Evolutionary conservation across 2,797 vertebrate genomes (phyloP).

Genomic region (Dermochelys coriacea): DNA sequence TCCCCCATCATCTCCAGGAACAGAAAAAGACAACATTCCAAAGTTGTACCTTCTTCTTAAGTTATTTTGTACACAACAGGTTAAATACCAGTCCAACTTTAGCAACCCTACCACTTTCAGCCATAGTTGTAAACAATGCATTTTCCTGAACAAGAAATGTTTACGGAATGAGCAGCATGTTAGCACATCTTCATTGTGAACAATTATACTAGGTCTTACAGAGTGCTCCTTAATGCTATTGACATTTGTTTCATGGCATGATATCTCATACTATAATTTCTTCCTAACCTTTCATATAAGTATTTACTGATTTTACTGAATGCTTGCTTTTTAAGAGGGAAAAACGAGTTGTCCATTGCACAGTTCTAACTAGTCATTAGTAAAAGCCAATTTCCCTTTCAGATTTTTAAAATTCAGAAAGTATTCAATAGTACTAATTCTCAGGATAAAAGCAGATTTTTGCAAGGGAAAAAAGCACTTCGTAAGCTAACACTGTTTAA

Average conservation of each 20-base stretch:
- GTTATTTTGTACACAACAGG: not conserved
- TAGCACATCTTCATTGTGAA: constrained; percentile 41
- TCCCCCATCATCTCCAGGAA: not conserved
- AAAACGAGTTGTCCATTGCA: constrained; percentile 65
- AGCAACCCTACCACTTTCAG: not conserved
- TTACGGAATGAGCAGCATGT: constrained; percentile 40
- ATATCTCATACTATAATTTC: constrained; percentile 28
- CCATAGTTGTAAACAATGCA: constrained; percentile 23
- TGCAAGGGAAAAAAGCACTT: not conserved
- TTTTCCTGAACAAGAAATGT: constrained; percentile 44
- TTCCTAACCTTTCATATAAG: constrained; percentile 62
- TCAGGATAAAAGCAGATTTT: constrained; percentile 45
- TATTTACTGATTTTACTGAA: constrained; percentile 73
- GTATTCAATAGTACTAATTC: not conserved
- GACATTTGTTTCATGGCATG: constrained; percentile 64
- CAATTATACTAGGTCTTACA: constrained; percentile 56
- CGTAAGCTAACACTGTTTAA: not conserved
- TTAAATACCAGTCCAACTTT: not conserved
- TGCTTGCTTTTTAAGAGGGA: constrained; percentile 72
- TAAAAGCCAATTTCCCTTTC: constrained; percentile 69
- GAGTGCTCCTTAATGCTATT: constrained; percentile 36
- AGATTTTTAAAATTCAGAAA: constrained; percentile 55
- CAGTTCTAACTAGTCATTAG: constrained; percentile 70
- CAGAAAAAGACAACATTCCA: not conserved
- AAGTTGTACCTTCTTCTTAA: not conserved